These are phyloP conservation scores for Pectinophora gossypiella DNA, from an alignment of 1,140 invertebrate genomes.

Conservation along the genomic window DNA sequence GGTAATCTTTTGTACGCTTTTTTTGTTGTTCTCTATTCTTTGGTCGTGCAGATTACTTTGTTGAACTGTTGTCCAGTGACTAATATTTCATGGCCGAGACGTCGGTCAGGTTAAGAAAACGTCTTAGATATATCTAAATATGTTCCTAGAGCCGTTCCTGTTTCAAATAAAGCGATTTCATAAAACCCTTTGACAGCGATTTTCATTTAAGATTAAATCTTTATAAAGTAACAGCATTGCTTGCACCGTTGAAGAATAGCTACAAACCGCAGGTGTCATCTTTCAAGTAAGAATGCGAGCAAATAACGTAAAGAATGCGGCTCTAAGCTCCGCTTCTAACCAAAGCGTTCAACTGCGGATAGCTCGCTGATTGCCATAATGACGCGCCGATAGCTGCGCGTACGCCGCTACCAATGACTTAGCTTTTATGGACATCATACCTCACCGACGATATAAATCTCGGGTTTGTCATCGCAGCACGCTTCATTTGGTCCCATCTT, in stretches of 20 bases:
- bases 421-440: conserved; percentile 16
- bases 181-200: too few species aligned
- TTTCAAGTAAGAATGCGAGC: conserved; percentile 24
- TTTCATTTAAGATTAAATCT: too few species aligned
- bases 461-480: conserved; percentile 15
- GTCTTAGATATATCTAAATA: too few species aligned
- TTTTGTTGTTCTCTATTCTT: neutral
- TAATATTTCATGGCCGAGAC: too few species aligned
- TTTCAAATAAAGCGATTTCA: too few species aligned
- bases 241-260: too few species aligned
- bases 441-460: conserved; percentile 20
- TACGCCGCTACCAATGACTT: neutral
- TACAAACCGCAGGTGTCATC: neutral
- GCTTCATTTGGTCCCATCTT: conserved; percentile 16
- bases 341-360: conserved; percentile 4
- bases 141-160: too few species aligned
- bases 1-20: neutral
- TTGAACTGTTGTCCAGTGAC: too few species aligned
- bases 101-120: too few species aligned
- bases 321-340: neutral
- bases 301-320: conserved; percentile 34
- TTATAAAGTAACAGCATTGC: too few species aligned
- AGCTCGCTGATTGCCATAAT: conserved; percentile 18
- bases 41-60: neutral
- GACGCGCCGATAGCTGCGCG: conserved; percentile 4